Conservation (phyloP, 2,797 vertebrate genomes). For the Sitta carolinensis region DNA sequence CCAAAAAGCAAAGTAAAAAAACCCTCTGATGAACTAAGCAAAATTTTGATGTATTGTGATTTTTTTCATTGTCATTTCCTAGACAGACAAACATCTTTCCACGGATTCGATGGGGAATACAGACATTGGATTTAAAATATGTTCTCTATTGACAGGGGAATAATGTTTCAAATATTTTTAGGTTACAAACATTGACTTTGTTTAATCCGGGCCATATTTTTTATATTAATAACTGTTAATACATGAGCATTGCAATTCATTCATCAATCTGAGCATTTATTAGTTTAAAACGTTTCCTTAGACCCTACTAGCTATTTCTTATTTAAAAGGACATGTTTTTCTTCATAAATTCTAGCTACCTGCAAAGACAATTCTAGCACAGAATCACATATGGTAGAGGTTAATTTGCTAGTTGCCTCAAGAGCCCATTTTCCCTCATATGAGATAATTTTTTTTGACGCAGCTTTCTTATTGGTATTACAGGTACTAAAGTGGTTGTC, state of each 20-base stretch:
- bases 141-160: background rate
- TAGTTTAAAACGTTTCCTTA: background rate
- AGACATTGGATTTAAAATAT: background rate
- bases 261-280: background rate
- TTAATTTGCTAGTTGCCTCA: background rate
- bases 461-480: background rate
- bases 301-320: background rate
- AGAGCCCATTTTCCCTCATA: background rate
- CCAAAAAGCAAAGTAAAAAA: background rate
- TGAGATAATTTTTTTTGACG: background rate
- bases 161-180: background rate
- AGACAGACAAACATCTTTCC: background rate
- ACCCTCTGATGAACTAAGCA: background rate
- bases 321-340: background rate
- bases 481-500: background rate
- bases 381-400: background rate
- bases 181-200: background rate
- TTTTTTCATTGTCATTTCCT: background rate
- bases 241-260: background rate
- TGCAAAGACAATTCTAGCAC: background rate
- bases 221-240: background rate
- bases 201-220: background rate
- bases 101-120: background rate
- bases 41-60: background rate
- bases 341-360: background rate